A percentile compares a stretch with the other conserved stretches of the same genome.
phyloP scores from a whole-genome alignment of 2,888 invertebrate species.

The Melolontha melolontha region DNA sequence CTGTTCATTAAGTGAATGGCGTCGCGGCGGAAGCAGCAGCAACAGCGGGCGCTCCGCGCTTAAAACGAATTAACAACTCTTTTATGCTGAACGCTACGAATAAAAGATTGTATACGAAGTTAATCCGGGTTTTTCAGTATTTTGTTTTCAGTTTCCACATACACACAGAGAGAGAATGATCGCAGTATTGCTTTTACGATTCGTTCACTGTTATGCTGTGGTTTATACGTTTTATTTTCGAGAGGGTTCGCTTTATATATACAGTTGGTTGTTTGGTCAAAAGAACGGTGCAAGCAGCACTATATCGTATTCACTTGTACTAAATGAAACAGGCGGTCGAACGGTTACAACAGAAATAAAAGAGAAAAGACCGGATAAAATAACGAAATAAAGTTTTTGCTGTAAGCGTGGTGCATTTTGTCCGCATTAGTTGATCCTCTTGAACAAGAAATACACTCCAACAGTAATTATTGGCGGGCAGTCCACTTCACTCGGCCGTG shows the following conservation, averaged over 20 bases:
- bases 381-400: slow-evolving; percentile 23
- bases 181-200: slow-evolving; percentile 16
- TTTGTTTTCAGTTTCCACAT: slow-evolving; percentile 51
- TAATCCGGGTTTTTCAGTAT: slow-evolving; percentile 48
- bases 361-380: slow-evolving; percentile 21
- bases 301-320: slow-evolving; percentile 1
- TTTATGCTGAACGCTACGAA: slow-evolving; percentile 43
- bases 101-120: slow-evolving; percentile 53
- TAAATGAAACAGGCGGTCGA: slow-evolving; percentile 5
- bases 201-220: not conserved
- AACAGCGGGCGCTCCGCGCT: slow-evolving; percentile 25
- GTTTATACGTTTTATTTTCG: slow-evolving; percentile 10
- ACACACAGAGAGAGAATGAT: slow-evolving; percentile 16
- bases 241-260: slow-evolving; percentile 1
- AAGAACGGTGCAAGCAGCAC: not conserved
- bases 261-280: slow-evolving; percentile 13
- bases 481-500: slow-evolving; percentile 19
- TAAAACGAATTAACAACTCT: slow-evolving; percentile 45
- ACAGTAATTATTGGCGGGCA: slow-evolving; percentile 27
- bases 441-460: slow-evolving; percentile 22
- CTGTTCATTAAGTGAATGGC: slow-evolving; percentile 41
- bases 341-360: slow-evolving; percentile 2
- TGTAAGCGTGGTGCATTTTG: slow-evolving; percentile 2
- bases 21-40: slow-evolving; percentile 8
- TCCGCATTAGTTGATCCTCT: slow-evolving; percentile 14